Percentiles rank a stretch among this genome's conserved stretches.
Evolutionary conservation across 1,140 invertebrate species (phyloP).

Genomic region (Himalopsyche phryganea): DNA sequence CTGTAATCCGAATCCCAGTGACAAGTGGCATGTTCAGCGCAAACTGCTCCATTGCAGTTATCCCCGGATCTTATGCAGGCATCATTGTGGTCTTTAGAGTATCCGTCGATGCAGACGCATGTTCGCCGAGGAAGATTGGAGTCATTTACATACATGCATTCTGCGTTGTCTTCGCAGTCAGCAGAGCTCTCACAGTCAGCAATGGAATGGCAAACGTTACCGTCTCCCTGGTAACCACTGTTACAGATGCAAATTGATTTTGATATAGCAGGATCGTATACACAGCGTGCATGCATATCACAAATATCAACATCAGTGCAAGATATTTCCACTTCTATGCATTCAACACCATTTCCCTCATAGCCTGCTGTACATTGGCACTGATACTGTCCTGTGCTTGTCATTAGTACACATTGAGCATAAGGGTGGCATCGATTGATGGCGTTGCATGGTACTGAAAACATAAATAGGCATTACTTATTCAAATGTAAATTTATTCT

Average conservation of each 20-base stretch:
- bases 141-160: slow-evolving; percentile 72
- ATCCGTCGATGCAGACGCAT: slow-evolving; percentile 65
- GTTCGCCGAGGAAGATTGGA: slow-evolving; percentile 55
- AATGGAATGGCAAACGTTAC: slow-evolving; percentile 60
- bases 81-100: slow-evolving; percentile 53
- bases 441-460: slow-evolving; percentile 67
- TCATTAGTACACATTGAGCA: slow-evolving; percentile 69
- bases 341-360: slow-evolving; percentile 74
- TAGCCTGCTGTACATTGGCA: slow-evolving; percentile 80
- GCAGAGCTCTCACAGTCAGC: slow-evolving; percentile 65
- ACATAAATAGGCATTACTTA: slow-evolving; percentile 28
- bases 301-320: slow-evolving; percentile 66
- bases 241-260: slow-evolving; percentile 74
- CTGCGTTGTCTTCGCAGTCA: slow-evolving; percentile 73
- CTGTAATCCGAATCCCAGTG: slow-evolving; percentile 50
- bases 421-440: slow-evolving; percentile 73
- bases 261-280: slow-evolving; percentile 59
- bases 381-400: slow-evolving; percentile 55
- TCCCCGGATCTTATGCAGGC: slow-evolving; percentile 55
- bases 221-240: slow-evolving; percentile 76
- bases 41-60: slow-evolving; percentile 56
- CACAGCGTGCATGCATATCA: slow-evolving; percentile 70
- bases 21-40: slow-evolving; percentile 60
- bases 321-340: slow-evolving; percentile 62
- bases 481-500: neutral